These are phyloP conservation scores for Aleiodes sp. DNA, from an alignment of 1,140 invertebrate genomes.

Conservation along the genomic window DNA sequence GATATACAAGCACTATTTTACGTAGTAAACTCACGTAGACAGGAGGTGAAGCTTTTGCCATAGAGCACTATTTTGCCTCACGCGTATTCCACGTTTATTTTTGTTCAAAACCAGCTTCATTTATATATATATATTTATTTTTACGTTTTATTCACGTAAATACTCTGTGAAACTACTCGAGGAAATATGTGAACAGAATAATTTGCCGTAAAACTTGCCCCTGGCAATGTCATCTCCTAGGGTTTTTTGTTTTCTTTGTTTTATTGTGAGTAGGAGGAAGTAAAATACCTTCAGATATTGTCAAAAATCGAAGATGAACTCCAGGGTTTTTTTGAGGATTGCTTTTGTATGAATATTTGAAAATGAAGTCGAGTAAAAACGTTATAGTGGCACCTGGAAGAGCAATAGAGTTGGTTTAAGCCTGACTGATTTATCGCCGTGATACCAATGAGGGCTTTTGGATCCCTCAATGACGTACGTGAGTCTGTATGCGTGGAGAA, in stretches of 20 bases:
- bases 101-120: neutral
- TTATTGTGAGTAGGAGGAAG: no score
- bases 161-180: neutral
- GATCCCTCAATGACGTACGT: no score
- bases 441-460: constrained; percentile 39
- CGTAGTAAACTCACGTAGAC: constrained; percentile 26
- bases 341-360: no score
- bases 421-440: constrained; percentile 43
- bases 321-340: neutral
- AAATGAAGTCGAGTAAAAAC: no score
- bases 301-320: neutral
- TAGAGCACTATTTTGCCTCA: neutral
- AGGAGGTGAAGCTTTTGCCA: neutral
- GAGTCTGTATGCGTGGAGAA: constrained; percentile 16
- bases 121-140: constrained; percentile 6
- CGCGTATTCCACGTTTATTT: neutral
- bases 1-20: constrained; percentile 11
- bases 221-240: neutral
- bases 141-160: neutral
- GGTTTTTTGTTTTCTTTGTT: neutral
- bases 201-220: neutral
- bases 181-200: constrained; percentile 29
- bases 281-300: no score
- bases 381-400: constrained; percentile 7
- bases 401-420: constrained; percentile 23